Evolutionary conservation across 1,140 invertebrate genomes (phyloP).

Genomic region (Pseudomyrmex dendroicus): DNA sequence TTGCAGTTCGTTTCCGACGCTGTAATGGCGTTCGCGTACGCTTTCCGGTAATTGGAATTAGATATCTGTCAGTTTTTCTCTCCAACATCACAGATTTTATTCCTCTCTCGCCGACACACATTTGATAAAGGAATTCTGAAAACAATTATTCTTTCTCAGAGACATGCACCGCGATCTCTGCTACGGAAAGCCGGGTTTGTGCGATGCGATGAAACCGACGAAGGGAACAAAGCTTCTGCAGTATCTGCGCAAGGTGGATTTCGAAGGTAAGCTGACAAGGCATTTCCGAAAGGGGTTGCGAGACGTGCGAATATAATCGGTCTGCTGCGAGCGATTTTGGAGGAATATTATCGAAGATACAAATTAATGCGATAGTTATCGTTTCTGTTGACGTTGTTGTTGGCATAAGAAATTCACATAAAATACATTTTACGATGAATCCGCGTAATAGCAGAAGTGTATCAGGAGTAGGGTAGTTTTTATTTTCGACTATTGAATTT

Average conservation of each 20-base stretch:
- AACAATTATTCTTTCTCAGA: constrained; percentile 81
- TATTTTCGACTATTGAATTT: no score
- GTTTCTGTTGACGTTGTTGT: background rate
- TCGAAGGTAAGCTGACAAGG: constrained; percentile 88
- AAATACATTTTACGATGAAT: background rate
- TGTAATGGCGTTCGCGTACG: constrained; percentile 95
- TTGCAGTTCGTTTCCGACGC: constrained; percentile 97
- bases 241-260: constrained; percentile 93
- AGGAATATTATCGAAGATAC: constrained; percentile 68
- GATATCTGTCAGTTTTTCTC: background rate
- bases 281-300: background rate
- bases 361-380: constrained; percentile 18
- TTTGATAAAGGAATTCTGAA: background rate
- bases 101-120: background rate
- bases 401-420: background rate
- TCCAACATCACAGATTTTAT: background rate
- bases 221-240: constrained; percentile 93
- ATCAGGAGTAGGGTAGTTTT: no score
- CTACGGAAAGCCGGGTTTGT: constrained; percentile 90
- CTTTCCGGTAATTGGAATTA: constrained; percentile 88
- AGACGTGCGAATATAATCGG: constrained; percentile 6
- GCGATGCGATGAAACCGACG: constrained; percentile 94
- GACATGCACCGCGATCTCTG: constrained; percentile 95
- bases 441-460: no score
- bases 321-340: background rate